A percentile compares a stretch with the other conserved stretches of the same genome.
phyloP scores from a whole-genome alignment of 2,797 vertebrate species.

The Pogonophryne albipinna region DNA sequence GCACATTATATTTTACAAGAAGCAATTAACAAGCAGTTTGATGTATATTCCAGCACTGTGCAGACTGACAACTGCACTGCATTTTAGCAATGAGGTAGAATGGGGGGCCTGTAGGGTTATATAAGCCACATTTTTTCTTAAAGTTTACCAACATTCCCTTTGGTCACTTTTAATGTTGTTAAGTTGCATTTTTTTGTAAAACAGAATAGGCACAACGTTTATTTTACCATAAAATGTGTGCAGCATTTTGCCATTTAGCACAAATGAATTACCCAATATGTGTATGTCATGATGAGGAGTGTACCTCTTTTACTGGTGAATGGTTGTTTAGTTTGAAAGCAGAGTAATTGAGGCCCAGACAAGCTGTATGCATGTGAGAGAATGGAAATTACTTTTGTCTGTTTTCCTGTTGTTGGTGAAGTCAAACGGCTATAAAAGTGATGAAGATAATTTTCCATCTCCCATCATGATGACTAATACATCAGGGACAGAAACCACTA shows the following conservation, averaged over 20 bases:
- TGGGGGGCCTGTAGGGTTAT: not conserved
- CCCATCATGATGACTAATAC: constrained; percentile 32
- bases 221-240: not conserved
- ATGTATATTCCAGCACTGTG: constrained; percentile 2
- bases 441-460: constrained; percentile 47
- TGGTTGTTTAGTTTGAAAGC: constrained; percentile 7
- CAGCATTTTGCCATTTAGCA: not conserved
- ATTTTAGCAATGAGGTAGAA: not conserved
- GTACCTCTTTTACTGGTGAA: not conserved
- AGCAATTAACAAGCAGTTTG: constrained; percentile 26
- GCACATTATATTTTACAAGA: constrained; percentile 10
- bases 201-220: not conserved
- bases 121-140: not conserved
- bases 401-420: constrained; percentile 36
- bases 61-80: not conserved
- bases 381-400: constrained; percentile 28
- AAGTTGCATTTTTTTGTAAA: not conserved
- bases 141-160: not conserved
- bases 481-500: constrained; percentile 34
- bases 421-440: constrained; percentile 42
- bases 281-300: not conserved
- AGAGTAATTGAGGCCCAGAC: not conserved
- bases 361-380: constrained; percentile 9
- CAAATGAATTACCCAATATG: not conserved
- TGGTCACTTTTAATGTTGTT: not conserved